Evolutionary conservation across 2,113 vertebrate genomes (phyloP).

Genomic region (Grammomys dolichurus): DNA sequence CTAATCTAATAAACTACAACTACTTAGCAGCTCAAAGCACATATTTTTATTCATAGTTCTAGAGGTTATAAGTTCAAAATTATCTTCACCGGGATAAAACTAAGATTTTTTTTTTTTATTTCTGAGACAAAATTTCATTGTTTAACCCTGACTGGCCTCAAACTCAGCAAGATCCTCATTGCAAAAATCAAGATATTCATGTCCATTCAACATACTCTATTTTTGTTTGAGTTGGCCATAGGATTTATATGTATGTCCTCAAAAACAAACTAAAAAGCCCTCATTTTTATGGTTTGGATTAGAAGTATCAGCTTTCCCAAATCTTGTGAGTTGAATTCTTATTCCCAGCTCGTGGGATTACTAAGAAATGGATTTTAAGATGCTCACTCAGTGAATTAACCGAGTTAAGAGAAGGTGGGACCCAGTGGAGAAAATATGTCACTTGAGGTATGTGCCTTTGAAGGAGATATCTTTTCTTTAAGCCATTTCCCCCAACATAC

Average conservation of each 20-base stretch:
- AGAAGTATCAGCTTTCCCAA: background rate
- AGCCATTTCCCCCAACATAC: background rate
- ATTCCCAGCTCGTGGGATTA: background rate
- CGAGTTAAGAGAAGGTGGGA: too few species aligned
- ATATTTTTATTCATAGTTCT: background rate
- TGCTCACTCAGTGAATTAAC: background rate
- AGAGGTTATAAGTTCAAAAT: background rate
- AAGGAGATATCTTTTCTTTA: background rate
- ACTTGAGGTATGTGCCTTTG: background rate
- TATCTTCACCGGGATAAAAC: background rate
- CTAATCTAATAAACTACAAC: background rate
- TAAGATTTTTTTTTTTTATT: background rate
- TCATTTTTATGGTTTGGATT: background rate
- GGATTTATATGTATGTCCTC: background rate
- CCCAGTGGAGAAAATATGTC: background rate
- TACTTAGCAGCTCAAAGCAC: background rate
- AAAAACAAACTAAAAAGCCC: background rate
- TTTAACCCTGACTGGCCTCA: background rate
- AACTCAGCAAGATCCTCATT: background rate
- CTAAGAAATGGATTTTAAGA: background rate
- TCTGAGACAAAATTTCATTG: background rate
- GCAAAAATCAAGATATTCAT: background rate
- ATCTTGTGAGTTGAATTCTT: too few species aligned
- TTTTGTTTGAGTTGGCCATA: background rate
- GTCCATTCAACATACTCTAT: background rate